A percentile compares a stretch with the other conserved stretches of the same genome.
Conservation (phyloP, 2,113 vertebrate species). For the Mustela nigripes region DNA sequence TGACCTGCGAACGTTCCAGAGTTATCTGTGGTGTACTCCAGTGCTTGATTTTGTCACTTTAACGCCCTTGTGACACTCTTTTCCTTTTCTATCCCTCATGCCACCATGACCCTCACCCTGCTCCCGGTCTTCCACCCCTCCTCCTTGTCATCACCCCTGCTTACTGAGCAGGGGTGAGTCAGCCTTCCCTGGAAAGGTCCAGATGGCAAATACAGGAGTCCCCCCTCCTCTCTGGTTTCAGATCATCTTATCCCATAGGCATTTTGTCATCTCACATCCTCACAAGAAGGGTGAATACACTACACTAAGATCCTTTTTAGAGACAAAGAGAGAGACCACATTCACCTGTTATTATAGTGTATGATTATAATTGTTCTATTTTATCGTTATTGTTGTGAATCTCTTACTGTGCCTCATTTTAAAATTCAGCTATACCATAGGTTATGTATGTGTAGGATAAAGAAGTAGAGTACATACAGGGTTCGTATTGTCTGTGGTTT, state of each 20-base stretch:
- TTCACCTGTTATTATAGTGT: neutral
- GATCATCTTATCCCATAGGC: neutral
- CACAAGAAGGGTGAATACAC: neutral
- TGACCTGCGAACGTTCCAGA: neutral
- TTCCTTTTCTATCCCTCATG: neutral
- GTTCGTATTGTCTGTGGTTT: neutral
- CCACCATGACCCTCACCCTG: rapidly evolving
- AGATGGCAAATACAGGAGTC: neutral
- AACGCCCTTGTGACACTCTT: neutral
- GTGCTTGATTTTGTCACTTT: neutral
- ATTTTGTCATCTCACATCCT: neutral
- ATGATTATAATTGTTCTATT: neutral
- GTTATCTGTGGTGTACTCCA: rapidly evolving
- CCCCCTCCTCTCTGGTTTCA: neutral
- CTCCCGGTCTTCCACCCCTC: neutral
- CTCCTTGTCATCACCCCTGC: neutral
- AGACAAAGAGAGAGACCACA: neutral
- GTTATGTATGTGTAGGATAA: neutral
- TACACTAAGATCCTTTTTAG: neutral
- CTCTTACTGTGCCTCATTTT: neutral
- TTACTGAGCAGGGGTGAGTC: neutral
- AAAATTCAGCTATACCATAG: neutral
- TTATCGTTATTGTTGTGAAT: neutral
- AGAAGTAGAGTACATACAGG: neutral
- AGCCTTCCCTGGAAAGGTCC: neutral